These are phyloP conservation scores for Mimumesa dahlbomi DNA, from an alignment of 2,888 invertebrate species.

Conservation along the genomic window DNA sequence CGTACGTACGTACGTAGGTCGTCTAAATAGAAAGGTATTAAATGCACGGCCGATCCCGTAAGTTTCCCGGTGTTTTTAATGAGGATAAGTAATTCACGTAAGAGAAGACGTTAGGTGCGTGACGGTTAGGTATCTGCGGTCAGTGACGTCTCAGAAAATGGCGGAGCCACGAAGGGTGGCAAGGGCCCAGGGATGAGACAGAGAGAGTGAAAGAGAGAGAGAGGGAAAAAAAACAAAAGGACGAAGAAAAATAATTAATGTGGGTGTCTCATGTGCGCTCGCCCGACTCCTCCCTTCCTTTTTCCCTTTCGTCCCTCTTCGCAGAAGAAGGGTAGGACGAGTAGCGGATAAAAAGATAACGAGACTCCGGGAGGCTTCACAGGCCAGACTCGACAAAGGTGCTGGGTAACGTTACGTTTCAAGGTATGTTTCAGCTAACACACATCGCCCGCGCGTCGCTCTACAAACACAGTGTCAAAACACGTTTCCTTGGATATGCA, in stretches of 20 bases:
- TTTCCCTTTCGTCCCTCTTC: constrained; percentile 45
- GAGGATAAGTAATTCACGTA: constrained; percentile 1
- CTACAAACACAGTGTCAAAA: constrained; percentile 49
- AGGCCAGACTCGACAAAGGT: constrained; percentile 67
- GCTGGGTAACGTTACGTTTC: constrained; percentile 54
- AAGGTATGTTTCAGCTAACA: constrained; percentile 43
- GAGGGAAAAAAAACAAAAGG: constrained; percentile 67
- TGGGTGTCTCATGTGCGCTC: constrained; percentile 72
- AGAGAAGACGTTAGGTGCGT: constrained; percentile 3
- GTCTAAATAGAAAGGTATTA: too few species aligned
- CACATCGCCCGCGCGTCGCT: constrained; percentile 35
- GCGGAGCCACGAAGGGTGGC: constrained; percentile 46
- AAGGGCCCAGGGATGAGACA: too few species aligned
- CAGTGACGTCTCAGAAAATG: constrained; percentile 54
- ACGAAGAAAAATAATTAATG: constrained; percentile 77
- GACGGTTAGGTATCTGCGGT: constrained; percentile 28
- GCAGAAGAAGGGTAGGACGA: constrained; percentile 50
- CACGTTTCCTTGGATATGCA: constrained; percentile 36
- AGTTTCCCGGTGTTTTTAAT: too few species aligned
- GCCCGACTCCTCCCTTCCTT: constrained; percentile 47
- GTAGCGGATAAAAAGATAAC: constrained; percentile 72
- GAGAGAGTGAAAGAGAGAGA: too few species aligned
- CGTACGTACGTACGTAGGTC: too few species aligned
- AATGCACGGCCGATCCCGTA: too few species aligned
- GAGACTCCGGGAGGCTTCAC: constrained; percentile 67